Base-by-base conservation (phyloP, 2,113 vertebrate genomes). In the Rhadina sibilatrix region DNA sequence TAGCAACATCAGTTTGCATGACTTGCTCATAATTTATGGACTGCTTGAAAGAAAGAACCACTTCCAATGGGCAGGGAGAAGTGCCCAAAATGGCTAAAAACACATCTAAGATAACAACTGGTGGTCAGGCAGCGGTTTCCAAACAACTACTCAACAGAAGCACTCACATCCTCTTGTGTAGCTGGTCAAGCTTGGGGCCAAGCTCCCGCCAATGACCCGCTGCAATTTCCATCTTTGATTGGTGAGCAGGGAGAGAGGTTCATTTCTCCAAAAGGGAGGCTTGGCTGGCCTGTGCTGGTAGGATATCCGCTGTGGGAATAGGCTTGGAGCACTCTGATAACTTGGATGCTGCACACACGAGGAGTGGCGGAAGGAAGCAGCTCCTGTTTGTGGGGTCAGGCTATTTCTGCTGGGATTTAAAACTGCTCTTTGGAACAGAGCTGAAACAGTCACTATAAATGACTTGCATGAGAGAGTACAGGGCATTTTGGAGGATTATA, bases 91-190 rank as follows among this genome's bases (percentile, higher is more conserved):
- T 35, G 94, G 82, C 96, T 91, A 94, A 96, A 96, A 96, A 60
- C 79, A 96, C 61, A 70, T 92, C 87, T 68, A 93, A 89, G 95
- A 89, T 96, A 96, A 91, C 94, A 96, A 76, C 84, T 78, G 82
- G 78, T 85, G 92, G 93, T 95, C 94, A 97, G 93, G 70, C 89
- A 93, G 84, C 1, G 70, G 96, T 96, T 97, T 96, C 71, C 93
- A 94, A 97, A 95, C 91, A 97, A 52, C 82, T 70, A 82, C 65
- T 95, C 88, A 83, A 95, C 90, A 96, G 95, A 94, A 82, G 84
- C 61, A 40, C 50, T 94, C 95, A 94, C 80, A 97, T 97, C 94
- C 97, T 97, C 89, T 91, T 83, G 74, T 95, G 74, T 79, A 90
- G 84, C 57, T 95, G 81, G 38, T 96, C 75, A 93, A 96, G 60